A percentile compares a stretch with the other conserved stretches of the same genome.
Evolutionary conservation across 2,113 vertebrate genomes (phyloP).

Genomic region (Malurus melanocephalus): DNA sequence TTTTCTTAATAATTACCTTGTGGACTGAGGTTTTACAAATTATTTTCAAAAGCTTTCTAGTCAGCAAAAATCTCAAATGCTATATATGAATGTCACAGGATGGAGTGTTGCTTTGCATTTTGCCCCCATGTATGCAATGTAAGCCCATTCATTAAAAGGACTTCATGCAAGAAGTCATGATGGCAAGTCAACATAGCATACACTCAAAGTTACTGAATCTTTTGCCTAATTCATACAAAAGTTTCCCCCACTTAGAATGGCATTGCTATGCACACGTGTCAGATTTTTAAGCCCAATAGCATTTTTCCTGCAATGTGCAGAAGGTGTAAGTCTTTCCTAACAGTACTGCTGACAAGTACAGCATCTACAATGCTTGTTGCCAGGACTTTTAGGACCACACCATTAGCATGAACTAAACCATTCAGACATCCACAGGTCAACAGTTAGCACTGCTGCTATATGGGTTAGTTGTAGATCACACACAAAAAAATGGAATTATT

Average conservation of each 20-base stretch:
- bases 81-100: background rate
- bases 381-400: background rate
- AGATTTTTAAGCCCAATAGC: background rate
- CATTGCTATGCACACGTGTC: background rate
- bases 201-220: background rate
- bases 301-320: background rate
- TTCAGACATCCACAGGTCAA: background rate
- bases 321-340: background rate
- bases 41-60: background rate
- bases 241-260: background rate
- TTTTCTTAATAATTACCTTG: background rate
- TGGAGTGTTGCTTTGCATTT: background rate
- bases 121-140: background rate
- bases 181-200: background rate
- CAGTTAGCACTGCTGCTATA: background rate
- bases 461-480: background rate
- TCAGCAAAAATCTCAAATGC: background rate
- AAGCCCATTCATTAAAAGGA: background rate
- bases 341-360: background rate
- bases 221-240: background rate
- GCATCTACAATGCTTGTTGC: background rate
- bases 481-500: background rate
- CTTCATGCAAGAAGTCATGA: background rate
- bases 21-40: background rate
- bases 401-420: background rate